Percentiles rank a stretch among this genome's conserved stretches.
phyloP scores from a whole-genome alignment of 2,797 vertebrate species.

The Silurus lanzhouensis region DNA sequence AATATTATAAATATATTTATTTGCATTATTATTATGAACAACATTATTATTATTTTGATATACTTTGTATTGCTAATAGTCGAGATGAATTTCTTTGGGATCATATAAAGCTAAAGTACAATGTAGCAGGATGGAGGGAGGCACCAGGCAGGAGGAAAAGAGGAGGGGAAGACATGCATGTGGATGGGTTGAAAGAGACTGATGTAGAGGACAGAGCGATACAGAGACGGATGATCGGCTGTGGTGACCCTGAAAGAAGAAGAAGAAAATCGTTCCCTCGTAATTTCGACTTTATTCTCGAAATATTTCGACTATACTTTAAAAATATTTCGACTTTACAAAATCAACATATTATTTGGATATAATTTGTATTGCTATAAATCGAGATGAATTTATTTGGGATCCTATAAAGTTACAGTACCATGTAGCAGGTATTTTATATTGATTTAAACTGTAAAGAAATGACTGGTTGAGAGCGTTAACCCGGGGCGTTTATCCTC shows the following conservation, averaged over 20 bases:
- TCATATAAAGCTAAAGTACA: not conserved
- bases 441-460: not conserved
- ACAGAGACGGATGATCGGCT: too few species aligned
- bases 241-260: too few species aligned
- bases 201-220: too few species aligned
- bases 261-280: too few species aligned
- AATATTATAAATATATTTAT: too few species aligned
- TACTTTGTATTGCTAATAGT: not conserved
- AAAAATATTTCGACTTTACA: too few species aligned
- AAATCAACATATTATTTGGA: not conserved
- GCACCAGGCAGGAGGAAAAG: too few species aligned
- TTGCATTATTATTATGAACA: too few species aligned
- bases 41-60: not conserved
- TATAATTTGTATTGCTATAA: not conserved
- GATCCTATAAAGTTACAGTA: not conserved
- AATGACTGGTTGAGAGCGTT: slow-evolving; percentile 8
- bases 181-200: too few species aligned
- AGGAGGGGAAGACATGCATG: too few species aligned
- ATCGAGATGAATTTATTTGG: not conserved
- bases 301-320: too few species aligned
- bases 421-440: not conserved
- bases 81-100: not conserved
- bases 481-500: slow-evolving; percentile 52
- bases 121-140: not conserved
- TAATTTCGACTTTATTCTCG: too few species aligned